Percentiles rank a stretch among this genome's conserved stretches.
Evolutionary conservation across 2,888 invertebrate species (phyloP).

Genomic region (Hecatera dysodea): DNA sequence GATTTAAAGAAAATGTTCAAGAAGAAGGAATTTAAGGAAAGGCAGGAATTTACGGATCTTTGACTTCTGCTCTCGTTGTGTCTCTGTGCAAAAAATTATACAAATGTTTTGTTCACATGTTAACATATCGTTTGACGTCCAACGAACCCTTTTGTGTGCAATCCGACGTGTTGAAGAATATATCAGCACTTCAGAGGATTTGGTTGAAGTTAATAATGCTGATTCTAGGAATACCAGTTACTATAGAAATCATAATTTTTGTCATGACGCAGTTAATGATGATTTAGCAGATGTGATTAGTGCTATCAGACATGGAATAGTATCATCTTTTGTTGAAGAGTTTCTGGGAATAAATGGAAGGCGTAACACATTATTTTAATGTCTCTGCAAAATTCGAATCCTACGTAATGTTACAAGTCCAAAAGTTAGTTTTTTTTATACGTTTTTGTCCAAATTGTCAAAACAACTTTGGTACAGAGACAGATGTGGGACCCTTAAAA

Average conservation of each 20-base stretch:
- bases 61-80: conserved; percentile 53
- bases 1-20: no score
- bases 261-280: background rate
- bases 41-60: no score
- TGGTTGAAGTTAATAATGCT: background rate
- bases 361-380: background rate
- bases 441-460: no score
- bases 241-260: background rate
- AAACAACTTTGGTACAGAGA: no score
- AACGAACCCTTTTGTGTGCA: conserved; percentile 79
- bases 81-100: conserved; percentile 58
- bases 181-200: conserved; percentile 68
- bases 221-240: background rate
- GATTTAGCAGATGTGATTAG: no score
- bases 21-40: no score
- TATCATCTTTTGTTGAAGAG: background rate
- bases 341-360: background rate
- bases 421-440: no score
- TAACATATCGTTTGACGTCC: conserved; percentile 75
- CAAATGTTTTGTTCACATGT: conserved; percentile 77
- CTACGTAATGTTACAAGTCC: no score
- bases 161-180: conserved; percentile 81
- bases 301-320: background rate
- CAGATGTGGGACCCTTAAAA: no score
- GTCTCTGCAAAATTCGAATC: no score